Percentiles rank a stretch among this genome's conserved stretches.
Evolutionary conservation across 2,113 vertebrate species (phyloP).

Genomic region (Tychaedon coryphoeus): DNA sequence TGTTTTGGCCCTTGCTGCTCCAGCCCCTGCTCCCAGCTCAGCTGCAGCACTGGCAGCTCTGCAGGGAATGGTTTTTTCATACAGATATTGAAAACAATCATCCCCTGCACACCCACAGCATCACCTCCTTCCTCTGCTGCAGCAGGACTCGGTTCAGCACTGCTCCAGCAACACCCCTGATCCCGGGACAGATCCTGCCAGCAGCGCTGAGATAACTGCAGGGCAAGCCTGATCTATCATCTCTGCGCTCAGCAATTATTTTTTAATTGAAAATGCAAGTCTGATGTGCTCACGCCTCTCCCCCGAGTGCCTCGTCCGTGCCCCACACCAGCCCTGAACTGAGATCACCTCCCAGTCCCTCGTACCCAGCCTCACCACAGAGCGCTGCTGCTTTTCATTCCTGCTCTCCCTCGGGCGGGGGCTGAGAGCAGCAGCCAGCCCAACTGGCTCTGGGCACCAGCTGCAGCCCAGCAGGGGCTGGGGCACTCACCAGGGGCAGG

Average conservation of each 20-base stretch:
- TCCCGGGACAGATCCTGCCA: background rate
- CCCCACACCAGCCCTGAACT: background rate
- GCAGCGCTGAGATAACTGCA: background rate
- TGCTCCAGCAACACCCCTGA: background rate
- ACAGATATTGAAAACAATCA: background rate
- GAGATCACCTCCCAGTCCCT: background rate
- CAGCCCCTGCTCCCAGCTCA: background rate
- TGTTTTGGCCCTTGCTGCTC: background rate
- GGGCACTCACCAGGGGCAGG: slow-evolving; percentile 74
- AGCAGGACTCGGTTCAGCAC: background rate
- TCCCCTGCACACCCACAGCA: background rate
- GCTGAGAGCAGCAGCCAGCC: background rate
- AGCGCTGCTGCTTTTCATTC: background rate
- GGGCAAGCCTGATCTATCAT: background rate
- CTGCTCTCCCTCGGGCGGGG: background rate
- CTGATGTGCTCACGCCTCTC: background rate
- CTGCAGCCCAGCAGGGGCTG: background rate
- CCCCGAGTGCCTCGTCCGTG: background rate
- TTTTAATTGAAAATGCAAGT: background rate
- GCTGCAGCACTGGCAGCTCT: background rate
- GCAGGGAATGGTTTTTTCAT: fast-evolving
- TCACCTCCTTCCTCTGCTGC: background rate
- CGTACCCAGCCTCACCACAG: background rate
- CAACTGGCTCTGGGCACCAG: background rate
- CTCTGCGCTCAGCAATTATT: background rate